Percentiles rank a stretch among this genome's conserved stretches.
Evolutionary conservation across 2,888 invertebrate genomes (phyloP).

Genomic region (Cryptophagus acutangulus): DNA sequence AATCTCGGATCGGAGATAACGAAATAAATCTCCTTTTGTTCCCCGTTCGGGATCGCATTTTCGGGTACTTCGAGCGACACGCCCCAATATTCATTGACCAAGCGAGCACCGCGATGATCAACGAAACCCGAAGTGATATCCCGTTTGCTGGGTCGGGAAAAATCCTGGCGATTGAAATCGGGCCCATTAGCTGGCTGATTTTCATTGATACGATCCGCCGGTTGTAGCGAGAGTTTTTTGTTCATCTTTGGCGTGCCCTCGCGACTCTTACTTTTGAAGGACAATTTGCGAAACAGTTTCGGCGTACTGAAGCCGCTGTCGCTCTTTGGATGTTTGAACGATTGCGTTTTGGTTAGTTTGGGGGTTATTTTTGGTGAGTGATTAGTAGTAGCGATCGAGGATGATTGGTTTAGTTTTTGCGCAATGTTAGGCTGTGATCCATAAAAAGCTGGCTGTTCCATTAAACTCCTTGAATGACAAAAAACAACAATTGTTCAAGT

Average conservation of each 20-base stretch:
- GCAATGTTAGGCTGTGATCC: slow-evolving; percentile 49
- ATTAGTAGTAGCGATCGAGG: slow-evolving; percentile 40
- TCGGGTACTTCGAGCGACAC: slow-evolving; percentile 85
- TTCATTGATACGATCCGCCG: slow-evolving; percentile 26
- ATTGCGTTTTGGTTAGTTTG: slow-evolving; percentile 48
- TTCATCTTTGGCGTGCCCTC: slow-evolving; percentile 36
- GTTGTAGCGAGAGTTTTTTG: slow-evolving; percentile 34
- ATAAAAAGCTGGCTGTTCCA: slow-evolving; percentile 42
- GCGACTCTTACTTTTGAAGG: slow-evolving; percentile 34
- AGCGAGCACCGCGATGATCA: slow-evolving; percentile 72
- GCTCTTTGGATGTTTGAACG: slow-evolving; percentile 44
- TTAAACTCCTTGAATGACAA: slow-evolving; percentile 39
- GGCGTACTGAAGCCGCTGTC: slow-evolving; percentile 37
- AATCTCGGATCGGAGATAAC: slow-evolving; percentile 79
- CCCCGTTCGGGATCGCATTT: slow-evolving; percentile 77
- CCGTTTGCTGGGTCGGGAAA: slow-evolving; percentile 40
- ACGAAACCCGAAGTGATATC: slow-evolving; percentile 55
- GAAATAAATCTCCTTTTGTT: slow-evolving; percentile 89
- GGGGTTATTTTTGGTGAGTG: slow-evolving; percentile 44
- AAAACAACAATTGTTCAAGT: slow-evolving; percentile 8
- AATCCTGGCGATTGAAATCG: slow-evolving; percentile 37
- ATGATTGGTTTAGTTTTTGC: slow-evolving; percentile 38
- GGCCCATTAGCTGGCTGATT: slow-evolving; percentile 26
- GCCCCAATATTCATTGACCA: slow-evolving; percentile 85
- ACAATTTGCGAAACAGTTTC: slow-evolving; percentile 43